Percentiles rank a stretch among this genome's conserved stretches.
These are phyloP conservation scores for Agrotis puta DNA, from an alignment of 2,888 invertebrate species.

Conservation along the genomic window DNA sequence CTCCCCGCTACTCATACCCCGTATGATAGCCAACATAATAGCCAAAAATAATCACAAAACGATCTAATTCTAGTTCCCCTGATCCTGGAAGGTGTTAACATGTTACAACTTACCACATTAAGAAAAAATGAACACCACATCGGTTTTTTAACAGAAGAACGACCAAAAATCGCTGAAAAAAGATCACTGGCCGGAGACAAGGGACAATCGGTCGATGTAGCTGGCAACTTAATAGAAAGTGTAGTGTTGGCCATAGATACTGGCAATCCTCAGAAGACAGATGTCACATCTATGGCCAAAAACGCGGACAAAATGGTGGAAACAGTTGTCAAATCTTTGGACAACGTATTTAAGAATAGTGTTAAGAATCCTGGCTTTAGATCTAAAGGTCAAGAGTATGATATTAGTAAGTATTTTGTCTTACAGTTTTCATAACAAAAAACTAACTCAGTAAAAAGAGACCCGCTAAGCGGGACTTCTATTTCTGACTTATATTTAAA, in stretches of 20 bases:
- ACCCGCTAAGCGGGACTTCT: too few relatives aligned
- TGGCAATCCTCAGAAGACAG: background rate
- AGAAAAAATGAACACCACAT: background rate
- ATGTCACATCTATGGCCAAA: background rate
- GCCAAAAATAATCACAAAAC: too few relatives aligned
- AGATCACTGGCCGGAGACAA: background rate
- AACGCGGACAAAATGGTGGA: conserved; percentile 22
- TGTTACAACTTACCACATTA: background rate
- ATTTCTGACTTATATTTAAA: too few relatives aligned
- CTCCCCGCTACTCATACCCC: too few relatives aligned
- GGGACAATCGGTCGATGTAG: fast-evolving
- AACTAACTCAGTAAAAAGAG: too few relatives aligned
- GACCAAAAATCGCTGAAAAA: background rate
- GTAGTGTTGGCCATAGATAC: conserved; percentile 45
- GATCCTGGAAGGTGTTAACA: background rate
- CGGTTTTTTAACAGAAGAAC: background rate
- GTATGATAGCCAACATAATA: too few relatives aligned
- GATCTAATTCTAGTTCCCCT: conserved; percentile 25
- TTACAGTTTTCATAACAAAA: too few relatives aligned
- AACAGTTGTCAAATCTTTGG: conserved; percentile 1
- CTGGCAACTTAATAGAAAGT: conserved; percentile 29
- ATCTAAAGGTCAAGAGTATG: conserved; percentile 1
- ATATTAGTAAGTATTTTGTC: conserved; percentile 47
- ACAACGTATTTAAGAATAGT: background rate
- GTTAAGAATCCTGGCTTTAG: conserved; percentile 9